Base-by-base conservation (phyloP, 2,888 invertebrate genomes). In the Orthosia incerta region DNA sequence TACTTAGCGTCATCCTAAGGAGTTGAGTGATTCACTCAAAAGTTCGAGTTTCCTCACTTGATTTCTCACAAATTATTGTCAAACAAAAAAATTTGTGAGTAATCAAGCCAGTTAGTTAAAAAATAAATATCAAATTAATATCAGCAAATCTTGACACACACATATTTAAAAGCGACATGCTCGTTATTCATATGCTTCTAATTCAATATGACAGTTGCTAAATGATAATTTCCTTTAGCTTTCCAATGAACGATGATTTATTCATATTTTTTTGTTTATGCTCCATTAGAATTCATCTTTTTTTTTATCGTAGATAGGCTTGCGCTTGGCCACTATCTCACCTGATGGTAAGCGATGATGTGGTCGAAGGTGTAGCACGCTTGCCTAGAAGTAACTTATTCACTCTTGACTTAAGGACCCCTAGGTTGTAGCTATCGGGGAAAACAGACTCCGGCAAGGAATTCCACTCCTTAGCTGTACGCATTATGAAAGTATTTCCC, bases 201-300 rank as follows among this genome's bases (percentile, higher is more conserved):
- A 63, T 53, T 76, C n/a, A n/a, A 4, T 18, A 5, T n/a, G 71
- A 76, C 76, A 77, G 55, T 16, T 48, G 23, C 55, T 77, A 76
- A 76, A 77, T 61, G 50, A 26, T 56, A 23, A 65, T 46, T 77
- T 76, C 77, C 77, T 61, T 51, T 39, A 15, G 46, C 4, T 46
- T 66, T 26, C 16, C 11, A 16, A 26, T 45, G 26, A n/a, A 53
- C 15, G 3, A 26, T 55, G 15, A 76, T 53, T 65, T 51, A 71
- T 66, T 50, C 0, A 53, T 15, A 39, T 45, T 12, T 66, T 55
- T 53, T 20, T 16, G 39, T 4, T 15, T 39, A 57, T 18, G 18
- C 12, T 18, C 4, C 12, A 31, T 57, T 31, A 18, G 12, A 57
- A 12, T 39, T 39, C 5, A 31, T 31, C 31, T 31, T n/a, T n/a